These are phyloP conservation scores for Conus betulinus DNA, from an alignment of 1,140 invertebrate genomes.

Conservation along the genomic window DNA sequence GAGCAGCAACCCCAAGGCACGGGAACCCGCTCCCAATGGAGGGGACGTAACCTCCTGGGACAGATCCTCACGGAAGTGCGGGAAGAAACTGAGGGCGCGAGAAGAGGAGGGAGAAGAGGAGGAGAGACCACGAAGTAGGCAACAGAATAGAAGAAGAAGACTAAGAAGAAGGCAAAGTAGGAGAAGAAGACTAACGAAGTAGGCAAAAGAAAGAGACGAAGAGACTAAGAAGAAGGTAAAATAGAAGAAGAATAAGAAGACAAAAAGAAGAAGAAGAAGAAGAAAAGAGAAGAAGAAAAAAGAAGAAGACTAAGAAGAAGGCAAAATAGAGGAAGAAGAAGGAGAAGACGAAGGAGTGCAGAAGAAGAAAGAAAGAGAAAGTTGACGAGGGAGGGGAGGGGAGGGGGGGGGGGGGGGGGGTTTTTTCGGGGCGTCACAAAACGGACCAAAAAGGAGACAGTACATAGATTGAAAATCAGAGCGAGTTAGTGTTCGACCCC, in stretches of 20 bases:
- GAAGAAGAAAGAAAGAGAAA: too few species aligned
- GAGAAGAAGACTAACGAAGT: background rate
- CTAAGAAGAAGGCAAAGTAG: background rate
- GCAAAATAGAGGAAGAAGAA: too few species aligned
- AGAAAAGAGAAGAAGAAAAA: background rate
- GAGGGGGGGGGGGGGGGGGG: too few species aligned
- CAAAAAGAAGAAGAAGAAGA: too few species aligned
- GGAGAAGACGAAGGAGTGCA: too few species aligned
- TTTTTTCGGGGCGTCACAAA: too few species aligned
- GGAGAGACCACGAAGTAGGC: background rate
- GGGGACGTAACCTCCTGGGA: slow-evolving; percentile 72
- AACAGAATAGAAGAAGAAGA: background rate
- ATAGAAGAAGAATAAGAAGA: background rate
- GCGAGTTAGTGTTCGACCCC: too few species aligned
- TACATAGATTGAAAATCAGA: too few species aligned
- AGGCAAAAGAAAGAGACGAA: background rate
- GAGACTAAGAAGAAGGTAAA: background rate
- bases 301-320: background rate
- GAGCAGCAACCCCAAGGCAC: slow-evolving; percentile 59
- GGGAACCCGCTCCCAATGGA: slow-evolving; percentile 61
- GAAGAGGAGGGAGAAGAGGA: slow-evolving; percentile 3
- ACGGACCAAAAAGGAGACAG: too few species aligned
- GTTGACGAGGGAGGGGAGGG: too few species aligned
- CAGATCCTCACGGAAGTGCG: slow-evolving; percentile 68
- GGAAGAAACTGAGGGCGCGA: slow-evolving; percentile 54